phyloP scores from a whole-genome alignment of 1,140 invertebrate genomes.

The Nymphalis io region DNA sequence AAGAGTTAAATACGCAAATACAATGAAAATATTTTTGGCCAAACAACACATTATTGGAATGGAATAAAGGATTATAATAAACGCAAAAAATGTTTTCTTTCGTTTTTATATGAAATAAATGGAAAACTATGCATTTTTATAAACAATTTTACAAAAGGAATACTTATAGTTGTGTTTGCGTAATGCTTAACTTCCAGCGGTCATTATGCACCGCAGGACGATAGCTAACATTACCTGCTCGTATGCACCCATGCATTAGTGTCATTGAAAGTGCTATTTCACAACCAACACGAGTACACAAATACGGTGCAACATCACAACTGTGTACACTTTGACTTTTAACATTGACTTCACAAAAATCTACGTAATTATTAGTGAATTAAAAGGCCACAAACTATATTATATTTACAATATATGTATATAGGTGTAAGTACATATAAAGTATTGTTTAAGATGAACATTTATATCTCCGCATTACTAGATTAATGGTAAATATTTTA shows the following conservation, averaged over 20 bases:
- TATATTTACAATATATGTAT: no score
- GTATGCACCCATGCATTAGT: conserved; percentile 33
- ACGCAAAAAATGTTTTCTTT: no score
- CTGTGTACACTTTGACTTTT: conserved; percentile 9
- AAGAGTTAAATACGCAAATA: not conserved
- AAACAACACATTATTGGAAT: not conserved
- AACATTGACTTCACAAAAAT: not conserved
- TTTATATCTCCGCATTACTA: no score
- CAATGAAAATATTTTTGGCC: not conserved
- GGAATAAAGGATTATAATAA: no score
- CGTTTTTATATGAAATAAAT: not conserved
- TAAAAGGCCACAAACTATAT: no score
- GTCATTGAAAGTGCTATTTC: conserved; percentile 22
- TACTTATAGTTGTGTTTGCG: not conserved
- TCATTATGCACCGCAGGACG: conserved; percentile 1
- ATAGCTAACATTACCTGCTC: conserved; percentile 15
- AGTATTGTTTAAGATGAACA: no score
- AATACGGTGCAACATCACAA: conserved; percentile 12
- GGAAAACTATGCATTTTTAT: not conserved
- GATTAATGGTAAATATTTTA: no score
- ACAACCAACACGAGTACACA: conserved; percentile 4
- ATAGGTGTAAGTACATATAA: no score
- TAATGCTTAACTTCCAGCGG: conserved; percentile 2
- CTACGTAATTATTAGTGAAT: not conserved
- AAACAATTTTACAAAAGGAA: not conserved